Evolutionary conservation across 2,113 vertebrate species (phyloP).

Genomic region (Stictonetta naevosa): DNA sequence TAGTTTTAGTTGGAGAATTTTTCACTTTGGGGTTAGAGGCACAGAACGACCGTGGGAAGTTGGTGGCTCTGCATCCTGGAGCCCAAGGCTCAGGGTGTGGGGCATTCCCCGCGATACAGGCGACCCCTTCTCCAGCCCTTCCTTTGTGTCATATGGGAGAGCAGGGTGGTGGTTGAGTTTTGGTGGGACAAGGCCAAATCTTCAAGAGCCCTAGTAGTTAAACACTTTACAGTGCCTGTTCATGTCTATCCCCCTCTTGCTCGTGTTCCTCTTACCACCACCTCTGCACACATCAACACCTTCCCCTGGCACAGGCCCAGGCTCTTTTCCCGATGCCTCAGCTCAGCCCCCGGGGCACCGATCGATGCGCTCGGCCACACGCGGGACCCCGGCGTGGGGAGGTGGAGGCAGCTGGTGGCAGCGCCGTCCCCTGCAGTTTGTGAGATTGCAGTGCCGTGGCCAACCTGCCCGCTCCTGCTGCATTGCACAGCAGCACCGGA

Average conservation of each 20-base stretch:
- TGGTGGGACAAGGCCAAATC: neutral
- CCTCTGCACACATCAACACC: neutral
- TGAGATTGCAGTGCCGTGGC: neutral
- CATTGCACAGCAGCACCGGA: neutral
- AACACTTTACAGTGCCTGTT: neutral
- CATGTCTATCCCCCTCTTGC: neutral
- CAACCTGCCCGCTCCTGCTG: neutral
- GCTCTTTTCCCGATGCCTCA: neutral
- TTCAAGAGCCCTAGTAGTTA: neutral
- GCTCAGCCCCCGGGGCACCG: neutral
- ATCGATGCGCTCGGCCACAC: fast-evolving
- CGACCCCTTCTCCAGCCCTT: neutral
- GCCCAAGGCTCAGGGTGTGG: neutral
- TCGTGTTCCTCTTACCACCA: neutral
- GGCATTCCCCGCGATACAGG: neutral
- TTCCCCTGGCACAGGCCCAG: neutral
- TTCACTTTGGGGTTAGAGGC: neutral
- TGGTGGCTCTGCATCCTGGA: neutral
- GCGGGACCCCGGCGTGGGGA: fast-evolving
- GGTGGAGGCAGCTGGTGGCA: neutral
- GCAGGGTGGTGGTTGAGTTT: neutral
- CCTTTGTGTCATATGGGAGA: fast-evolving
- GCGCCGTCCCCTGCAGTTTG: neutral
- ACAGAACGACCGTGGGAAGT: neutral
- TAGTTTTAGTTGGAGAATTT: neutral